Conservation (phyloP, 2,888 invertebrate genomes). For the Epirrhoe alternata region DNA sequence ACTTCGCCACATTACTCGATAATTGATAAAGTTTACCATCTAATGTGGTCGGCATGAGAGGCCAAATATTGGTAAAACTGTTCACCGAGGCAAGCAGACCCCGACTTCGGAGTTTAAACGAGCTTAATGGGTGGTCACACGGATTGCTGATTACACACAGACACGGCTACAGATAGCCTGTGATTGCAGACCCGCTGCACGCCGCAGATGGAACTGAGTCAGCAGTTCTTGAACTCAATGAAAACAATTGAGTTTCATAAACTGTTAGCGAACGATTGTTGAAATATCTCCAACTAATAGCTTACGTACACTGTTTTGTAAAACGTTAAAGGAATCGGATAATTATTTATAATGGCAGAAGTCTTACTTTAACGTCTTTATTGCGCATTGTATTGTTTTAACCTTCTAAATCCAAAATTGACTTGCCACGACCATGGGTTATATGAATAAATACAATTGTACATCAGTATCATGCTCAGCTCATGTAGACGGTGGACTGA, state of each 20-base stretch:
- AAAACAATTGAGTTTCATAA: conserved; percentile 29
- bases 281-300: conserved; percentile 7
- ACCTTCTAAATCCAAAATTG: conserved; percentile 10
- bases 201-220: conserved; percentile 34
- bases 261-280: conserved; percentile 20
- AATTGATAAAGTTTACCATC: conserved; percentile 77
- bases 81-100: conserved; percentile 49
- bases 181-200: conserved; percentile 37
- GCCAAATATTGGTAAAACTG: conserved; percentile 73
- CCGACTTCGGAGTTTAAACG: conserved; percentile 56
- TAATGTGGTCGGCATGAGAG: conserved; percentile 54
- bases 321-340: conserved; percentile 11
- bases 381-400: conserved; percentile 9
- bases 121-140: conserved; percentile 60
- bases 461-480: neutral
- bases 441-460: neutral
- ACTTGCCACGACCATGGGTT: neutral
- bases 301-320: conserved; percentile 10
- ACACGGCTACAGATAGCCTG: conserved; percentile 56
- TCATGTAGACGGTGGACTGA: too few species aligned
- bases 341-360: conserved; percentile 10
- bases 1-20: conserved; percentile 74
- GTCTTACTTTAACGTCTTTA: conserved; percentile 2
- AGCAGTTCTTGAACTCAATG: conserved; percentile 35
- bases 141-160: conserved; percentile 66